Evolutionary conservation across 64 coral and sea anemone species (phyloP).

Genomic region (Anthopleura sola): DNA sequence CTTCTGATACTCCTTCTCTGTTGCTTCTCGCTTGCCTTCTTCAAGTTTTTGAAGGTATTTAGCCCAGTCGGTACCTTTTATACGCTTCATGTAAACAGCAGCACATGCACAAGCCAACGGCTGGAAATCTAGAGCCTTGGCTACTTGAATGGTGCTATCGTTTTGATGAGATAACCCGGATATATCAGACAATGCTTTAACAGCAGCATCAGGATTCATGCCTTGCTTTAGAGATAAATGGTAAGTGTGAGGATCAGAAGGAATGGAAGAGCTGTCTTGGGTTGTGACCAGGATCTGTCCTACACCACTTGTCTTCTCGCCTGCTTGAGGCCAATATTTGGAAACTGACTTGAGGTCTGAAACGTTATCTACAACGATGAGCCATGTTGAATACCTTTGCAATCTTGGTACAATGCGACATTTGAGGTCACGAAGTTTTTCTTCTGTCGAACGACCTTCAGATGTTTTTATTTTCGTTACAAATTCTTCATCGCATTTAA

Average conservation of each 20-base stretch:
- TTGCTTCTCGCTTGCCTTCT: conserved; percentile 29
- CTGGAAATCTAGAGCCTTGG: conserved; percentile 48
- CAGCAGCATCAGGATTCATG: conserved; percentile 33
- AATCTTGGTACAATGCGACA: not conserved
- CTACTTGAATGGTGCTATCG: conserved; percentile 18
- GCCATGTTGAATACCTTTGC: conserved; percentile 5
- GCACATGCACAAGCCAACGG: conserved; percentile 50
- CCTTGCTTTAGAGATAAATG: conserved; percentile 38
- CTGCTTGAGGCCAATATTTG: conserved; percentile 6
- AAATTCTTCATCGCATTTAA: conserved; percentile 18
- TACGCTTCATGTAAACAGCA: conserved; percentile 44
- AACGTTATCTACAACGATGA: conserved; percentile 39
- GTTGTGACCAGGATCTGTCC: conserved; percentile 38
- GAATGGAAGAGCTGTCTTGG: conserved; percentile 20
- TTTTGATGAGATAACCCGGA: conserved; percentile 21
- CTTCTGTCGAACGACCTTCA: not conserved
- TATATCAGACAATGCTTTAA: conserved; percentile 21
- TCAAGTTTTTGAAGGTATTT: conserved; percentile 37
- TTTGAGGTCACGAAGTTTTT: conserved; percentile 5
- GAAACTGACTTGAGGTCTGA: not conserved
- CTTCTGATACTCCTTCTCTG: conserved; percentile 20
- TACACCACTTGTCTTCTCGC: not conserved
- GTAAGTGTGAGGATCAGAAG: conserved; percentile 1
- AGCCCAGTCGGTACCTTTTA: conserved; percentile 3
- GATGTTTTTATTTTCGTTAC: not conserved